Evolutionary conservation across 2,888 invertebrate species (phyloP), one percentile per base, ranked within the genome.

Genomic region (Neoscelio sp.): DNA sequence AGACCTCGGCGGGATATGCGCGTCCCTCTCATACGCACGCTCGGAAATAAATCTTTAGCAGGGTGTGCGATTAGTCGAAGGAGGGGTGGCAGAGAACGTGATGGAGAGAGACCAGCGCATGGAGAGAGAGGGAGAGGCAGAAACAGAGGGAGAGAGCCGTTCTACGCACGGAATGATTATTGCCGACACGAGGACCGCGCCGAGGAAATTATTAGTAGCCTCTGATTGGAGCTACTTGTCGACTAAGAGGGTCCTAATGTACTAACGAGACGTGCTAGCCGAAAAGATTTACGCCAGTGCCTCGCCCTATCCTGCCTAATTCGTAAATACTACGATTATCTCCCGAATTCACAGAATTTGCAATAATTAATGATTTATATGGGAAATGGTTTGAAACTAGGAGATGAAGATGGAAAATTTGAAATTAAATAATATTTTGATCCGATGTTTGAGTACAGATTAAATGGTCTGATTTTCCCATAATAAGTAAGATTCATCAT

Each of bases 21-120:
- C 83, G 85, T 84, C 84, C 83, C 83, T 79, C 84, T 82, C 82
- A 82, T 83, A 84, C 84, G 83, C 82, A 82, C 83, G 83, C 84
- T 82, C 80, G 83, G 83, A 85, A 86, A 89, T 90, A 89, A 90
- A 89, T 90, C 89, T 89, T 89, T 87, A 86, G 85, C 86, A 84
- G 86, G 85, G 83, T 83, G 86, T 85, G 84, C 89, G 89, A 89
- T 89, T 89, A 89, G 89, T 88, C 84, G 85, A 84, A 82, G 85
- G 83, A 82, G 83, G 84, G 85, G 82, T 82, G 81, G 77, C 74
- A 73, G 80, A 80, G 83, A 48, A 64, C 28, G 35, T 58, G 42
- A 58, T 52, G 30, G 54, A 42, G 54, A 38, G 30, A 46, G 18
- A 23, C n/a, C n/a, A 46, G 26, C 13, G 5, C 50, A 30, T 52